Evolutionary conservation across 2,888 invertebrate species (phyloP).

Genomic region (Drosophila histrio): DNA sequence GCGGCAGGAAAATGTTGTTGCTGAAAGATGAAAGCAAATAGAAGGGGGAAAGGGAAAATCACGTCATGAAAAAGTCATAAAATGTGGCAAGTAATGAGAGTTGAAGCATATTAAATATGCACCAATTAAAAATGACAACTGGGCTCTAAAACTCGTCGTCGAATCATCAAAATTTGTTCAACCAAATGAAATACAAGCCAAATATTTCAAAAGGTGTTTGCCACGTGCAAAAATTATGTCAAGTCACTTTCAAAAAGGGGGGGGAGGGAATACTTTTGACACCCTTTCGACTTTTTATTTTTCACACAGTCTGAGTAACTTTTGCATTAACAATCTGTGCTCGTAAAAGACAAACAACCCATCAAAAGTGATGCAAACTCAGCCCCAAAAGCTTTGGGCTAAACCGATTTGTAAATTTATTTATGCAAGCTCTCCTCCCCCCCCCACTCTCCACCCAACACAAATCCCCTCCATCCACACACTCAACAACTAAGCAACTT

Average conservation of each 20-base stretch:
- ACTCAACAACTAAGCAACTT: slow-evolving; percentile 6
- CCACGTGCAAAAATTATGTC: slow-evolving; percentile 56
- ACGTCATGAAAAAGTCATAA: slow-evolving; percentile 67
- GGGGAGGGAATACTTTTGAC: slow-evolving; percentile 42
- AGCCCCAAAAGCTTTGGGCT: slow-evolving; percentile 38
- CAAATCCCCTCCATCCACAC: background rate
- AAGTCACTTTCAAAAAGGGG: slow-evolving; percentile 9
- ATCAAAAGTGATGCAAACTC: slow-evolving; percentile 41
- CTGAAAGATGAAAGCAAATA: slow-evolving; percentile 11
- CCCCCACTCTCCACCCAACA: slow-evolving; percentile 11
- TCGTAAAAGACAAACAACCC: slow-evolving; percentile 67
- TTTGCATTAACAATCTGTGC: slow-evolving; percentile 61
- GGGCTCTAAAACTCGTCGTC: slow-evolving; percentile 37
- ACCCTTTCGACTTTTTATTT: slow-evolving; percentile 47
- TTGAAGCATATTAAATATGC: slow-evolving; percentile 67
- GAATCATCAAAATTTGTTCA: slow-evolving; percentile 61
- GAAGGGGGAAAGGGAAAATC: slow-evolving; percentile 21
- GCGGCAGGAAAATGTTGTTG: slow-evolving; percentile 51
- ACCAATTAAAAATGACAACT: slow-evolving; percentile 75
- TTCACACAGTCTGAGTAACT: slow-evolving; percentile 38
- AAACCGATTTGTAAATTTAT: slow-evolving; percentile 67
- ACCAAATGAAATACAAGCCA: slow-evolving; percentile 56
- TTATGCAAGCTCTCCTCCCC: too few species aligned
- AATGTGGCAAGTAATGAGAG: slow-evolving; percentile 58
- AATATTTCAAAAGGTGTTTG: slow-evolving; percentile 57